Percentiles rank a stretch among this genome's conserved stretches.
Conservation (phyloP, 2,888 invertebrate genomes). For the Teleogryllus oceanicus region DNA sequence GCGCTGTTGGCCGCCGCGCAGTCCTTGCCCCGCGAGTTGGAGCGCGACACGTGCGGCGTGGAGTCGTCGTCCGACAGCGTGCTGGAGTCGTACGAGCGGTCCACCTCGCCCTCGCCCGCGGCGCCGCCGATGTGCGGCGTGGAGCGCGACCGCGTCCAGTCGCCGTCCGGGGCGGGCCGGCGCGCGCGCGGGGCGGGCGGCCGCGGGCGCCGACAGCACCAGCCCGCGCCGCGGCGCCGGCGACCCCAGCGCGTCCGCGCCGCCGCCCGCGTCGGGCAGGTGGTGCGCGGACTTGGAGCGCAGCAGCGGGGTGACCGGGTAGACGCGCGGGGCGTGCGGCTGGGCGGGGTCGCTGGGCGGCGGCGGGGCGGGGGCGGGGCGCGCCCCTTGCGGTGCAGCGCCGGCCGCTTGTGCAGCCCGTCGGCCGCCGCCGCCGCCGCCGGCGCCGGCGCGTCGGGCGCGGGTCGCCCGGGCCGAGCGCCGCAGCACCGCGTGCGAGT, state of each 20-base stretch:
- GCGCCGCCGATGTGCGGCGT: slow-evolving; percentile 41
- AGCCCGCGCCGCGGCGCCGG: background rate
- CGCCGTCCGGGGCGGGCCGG: slow-evolving; percentile 22
- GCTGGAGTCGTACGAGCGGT: slow-evolving; percentile 47
- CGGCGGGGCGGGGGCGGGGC: slow-evolving; percentile 42
- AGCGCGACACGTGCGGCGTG: slow-evolving; percentile 50
- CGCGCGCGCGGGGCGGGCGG: slow-evolving; percentile 4
- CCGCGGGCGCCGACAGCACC: slow-evolving; percentile 20
- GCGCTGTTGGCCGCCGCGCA: slow-evolving; percentile 40
- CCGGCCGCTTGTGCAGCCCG: slow-evolving; percentile 39
- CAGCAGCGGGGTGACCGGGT: slow-evolving; percentile 36
- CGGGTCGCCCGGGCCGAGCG: slow-evolving; percentile 46
- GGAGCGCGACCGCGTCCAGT: slow-evolving; percentile 39
- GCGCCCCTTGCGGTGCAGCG: slow-evolving; percentile 42
- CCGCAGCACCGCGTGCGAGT: slow-evolving; percentile 35
- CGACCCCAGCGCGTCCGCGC: background rate
- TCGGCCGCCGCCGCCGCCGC: slow-evolving; percentile 28
- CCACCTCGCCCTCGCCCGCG: slow-evolving; percentile 41
- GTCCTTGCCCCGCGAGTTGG: slow-evolving; percentile 50
- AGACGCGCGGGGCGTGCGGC: slow-evolving; percentile 23
- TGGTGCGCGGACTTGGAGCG: slow-evolving; percentile 42
- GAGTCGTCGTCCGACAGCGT: slow-evolving; percentile 51
- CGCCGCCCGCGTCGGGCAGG: slow-evolving; percentile 28
- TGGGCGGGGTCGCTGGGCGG: slow-evolving; percentile 23
- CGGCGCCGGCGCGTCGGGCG: no score